Evolutionary conservation across 2,113 vertebrate species (phyloP).

Genomic region (Callionymus lyra): DNA sequence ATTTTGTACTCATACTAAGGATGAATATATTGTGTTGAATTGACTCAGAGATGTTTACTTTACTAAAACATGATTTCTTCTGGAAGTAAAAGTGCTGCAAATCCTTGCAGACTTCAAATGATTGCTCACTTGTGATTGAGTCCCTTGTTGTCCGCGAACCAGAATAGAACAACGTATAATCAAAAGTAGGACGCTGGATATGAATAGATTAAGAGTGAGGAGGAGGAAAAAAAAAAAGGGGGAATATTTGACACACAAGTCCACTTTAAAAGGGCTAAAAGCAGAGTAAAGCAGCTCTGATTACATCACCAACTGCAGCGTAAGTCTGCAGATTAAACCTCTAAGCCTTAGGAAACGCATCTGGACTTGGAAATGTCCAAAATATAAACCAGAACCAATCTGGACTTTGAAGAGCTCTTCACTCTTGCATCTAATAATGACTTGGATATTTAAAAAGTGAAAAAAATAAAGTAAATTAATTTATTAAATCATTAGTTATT

Average conservation of each 20-base stretch:
- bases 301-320: conserved; percentile 21
- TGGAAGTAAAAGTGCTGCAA: too few relatives aligned
- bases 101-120: too few relatives aligned
- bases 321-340: conserved; percentile 11
- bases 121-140: conserved; percentile 1
- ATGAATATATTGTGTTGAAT: too few relatives aligned
- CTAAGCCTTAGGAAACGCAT: conserved; percentile 10
- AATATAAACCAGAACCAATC: conserved; percentile 7
- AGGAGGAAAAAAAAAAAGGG: conserved; percentile 11
- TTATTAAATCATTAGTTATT: not conserved
- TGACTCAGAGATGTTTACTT: too few relatives aligned
- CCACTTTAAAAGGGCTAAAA: conserved; percentile 6
- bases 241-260: conserved; percentile 10
- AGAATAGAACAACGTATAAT: conserved; percentile 39
- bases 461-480: not conserved
- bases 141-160: conserved; percentile 16
- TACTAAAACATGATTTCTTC: too few relatives aligned
- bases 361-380: conserved; percentile 19
- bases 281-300: conserved; percentile 11
- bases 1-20: too few relatives aligned
- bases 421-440: not conserved
- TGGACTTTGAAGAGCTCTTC: not conserved
- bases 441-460: not conserved
- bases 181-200: conserved; percentile 30
- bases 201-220: conserved; percentile 37